These are phyloP conservation scores for Silurus asotus DNA, from an alignment of 2,113 vertebrate species.

Conservation along the genomic window DNA sequence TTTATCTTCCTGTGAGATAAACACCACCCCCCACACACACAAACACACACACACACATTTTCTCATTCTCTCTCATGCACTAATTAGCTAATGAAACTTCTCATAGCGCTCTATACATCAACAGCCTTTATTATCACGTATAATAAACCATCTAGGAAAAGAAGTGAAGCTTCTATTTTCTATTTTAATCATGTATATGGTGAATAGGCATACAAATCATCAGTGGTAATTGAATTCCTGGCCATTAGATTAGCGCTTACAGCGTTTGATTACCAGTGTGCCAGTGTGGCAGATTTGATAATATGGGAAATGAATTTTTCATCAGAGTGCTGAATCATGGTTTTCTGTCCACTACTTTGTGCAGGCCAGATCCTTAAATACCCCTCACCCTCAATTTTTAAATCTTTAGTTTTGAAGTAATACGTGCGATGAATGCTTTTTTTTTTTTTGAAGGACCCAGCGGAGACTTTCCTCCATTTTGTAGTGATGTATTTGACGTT, in stretches of 20 bases:
- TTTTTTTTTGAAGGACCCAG: neutral
- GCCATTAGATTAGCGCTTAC: neutral
- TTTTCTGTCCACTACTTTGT: neutral
- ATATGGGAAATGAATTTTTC: conserved; percentile 2
- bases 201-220: neutral
- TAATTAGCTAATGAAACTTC: conserved; percentile 18
- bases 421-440: neutral
- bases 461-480: neutral
- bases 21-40: neutral
- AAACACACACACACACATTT: neutral
- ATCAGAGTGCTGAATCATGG: neutral
- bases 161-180: neutral
- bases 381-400: neutral
- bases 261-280: conserved; percentile 3
- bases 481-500: neutral
- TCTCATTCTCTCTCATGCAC: neutral
- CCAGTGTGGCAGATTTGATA: conserved; percentile 5
- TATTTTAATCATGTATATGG: neutral
- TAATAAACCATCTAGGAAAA: neutral
- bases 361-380: neutral
- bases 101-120: neutral
- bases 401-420: neutral
- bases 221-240: conserved; percentile 24
- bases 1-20: neutral
- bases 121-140: neutral